Base-by-base conservation (phyloP, 2,888 invertebrate genomes). In the Morpho helenor region DNA sequence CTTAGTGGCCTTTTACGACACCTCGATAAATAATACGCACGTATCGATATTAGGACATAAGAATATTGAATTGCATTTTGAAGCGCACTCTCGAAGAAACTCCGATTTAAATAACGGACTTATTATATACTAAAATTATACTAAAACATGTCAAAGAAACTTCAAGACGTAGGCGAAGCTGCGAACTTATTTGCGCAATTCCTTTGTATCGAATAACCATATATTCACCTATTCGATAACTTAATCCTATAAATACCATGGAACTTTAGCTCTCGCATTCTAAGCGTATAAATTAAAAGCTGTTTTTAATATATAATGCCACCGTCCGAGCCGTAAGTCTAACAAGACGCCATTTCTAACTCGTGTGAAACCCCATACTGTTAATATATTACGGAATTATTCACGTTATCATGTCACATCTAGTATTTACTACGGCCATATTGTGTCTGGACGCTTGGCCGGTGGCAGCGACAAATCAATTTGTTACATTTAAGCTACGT, bases 401-500 rank as follows among this genome's bases (percentile, higher is more conserved):
- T 64, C 65, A 62, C 67, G 61, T 70, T 72, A 66, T 72, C 71
- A 66, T 66, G 68, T 67, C 70, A 65, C 62, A 68, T 69, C 69
- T 66, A 62, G 65, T 67, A 65, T 68, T 67, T 66, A 65, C 63
- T 59, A 54, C 62, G 62, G 59, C 54, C 54, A 60, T 61, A 56
- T 53, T 56, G 58, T 51, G 52, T 56, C 58, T 61, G 58, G 61
- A 31, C 56, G 56, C 52, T 49, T 49, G 46, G 60, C 56, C 56
- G 60, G 62, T 62, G 67, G 64, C 62, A 51, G 59, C 61, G 60
- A 66, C 68, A 62, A 68, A 68, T 68, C 66, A 66, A 67, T 68
- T 65, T 57, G 52, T 72, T 67, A 75, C 78, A 84, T 82, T 84
- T 82, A 83, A 10, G 9, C 42, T 22, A 5, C 2, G 10, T 7